These are phyloP conservation scores for Scolopax rusticola DNA, from an alignment of 2,797 vertebrate species.

Conservation along the genomic window DNA sequence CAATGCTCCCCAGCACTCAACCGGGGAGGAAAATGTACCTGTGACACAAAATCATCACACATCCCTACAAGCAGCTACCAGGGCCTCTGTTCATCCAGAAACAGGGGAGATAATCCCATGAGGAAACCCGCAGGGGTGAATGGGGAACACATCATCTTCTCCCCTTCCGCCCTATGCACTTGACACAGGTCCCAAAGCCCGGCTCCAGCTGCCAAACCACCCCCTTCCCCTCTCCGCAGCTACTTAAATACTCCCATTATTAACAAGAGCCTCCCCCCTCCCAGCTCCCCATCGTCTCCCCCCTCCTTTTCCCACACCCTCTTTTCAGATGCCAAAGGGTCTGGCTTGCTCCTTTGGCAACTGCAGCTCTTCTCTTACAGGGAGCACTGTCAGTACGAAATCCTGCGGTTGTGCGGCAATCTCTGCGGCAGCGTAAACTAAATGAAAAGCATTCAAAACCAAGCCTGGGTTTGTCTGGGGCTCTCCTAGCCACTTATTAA, in stretches of 20 bases:
- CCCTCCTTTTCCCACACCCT: constrained; percentile 48
- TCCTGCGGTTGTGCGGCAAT: constrained; percentile 38
- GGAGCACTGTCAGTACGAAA: constrained; percentile 7
- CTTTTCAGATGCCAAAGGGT: constrained; percentile 43
- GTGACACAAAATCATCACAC: rapidly evolving
- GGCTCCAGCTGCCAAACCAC: constrained; percentile 18
- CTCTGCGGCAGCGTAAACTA: constrained; percentile 59
- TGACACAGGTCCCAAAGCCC: not conserved
- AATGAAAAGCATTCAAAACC: constrained; percentile 61
- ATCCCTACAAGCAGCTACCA: not conserved
- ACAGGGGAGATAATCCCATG: not conserved
- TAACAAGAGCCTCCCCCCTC: not conserved
- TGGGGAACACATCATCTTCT: not conserved
- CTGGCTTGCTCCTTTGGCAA: constrained; percentile 58
- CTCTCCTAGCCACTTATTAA: constrained; percentile 48
- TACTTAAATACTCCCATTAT: constrained; percentile 53
- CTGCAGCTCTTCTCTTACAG: constrained; percentile 29
- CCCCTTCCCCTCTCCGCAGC: not conserved
- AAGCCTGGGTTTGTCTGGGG: constrained; percentile 39
- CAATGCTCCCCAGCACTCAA: not conserved
- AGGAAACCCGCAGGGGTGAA: not conserved
- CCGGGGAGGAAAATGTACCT: not conserved
- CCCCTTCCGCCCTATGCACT: not conserved
- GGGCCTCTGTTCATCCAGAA: not conserved
- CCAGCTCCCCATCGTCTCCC: not conserved